Evolutionary conservation across 1,140 invertebrate genomes (phyloP).

Genomic region (Cydia splendana): DNA sequence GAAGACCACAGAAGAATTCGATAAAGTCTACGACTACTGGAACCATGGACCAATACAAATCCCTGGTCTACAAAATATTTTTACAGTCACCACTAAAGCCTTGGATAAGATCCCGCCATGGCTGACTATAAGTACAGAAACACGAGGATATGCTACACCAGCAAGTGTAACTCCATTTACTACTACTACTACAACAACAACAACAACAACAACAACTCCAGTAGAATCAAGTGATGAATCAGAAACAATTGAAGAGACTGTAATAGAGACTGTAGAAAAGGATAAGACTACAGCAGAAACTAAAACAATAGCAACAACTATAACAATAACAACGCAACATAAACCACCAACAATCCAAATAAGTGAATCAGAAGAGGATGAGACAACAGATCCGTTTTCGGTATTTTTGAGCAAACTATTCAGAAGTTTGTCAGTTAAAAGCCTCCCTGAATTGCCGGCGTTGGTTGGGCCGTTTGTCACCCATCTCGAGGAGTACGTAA

Average conservation of each 20-base stretch:
- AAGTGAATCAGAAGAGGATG: not conserved
- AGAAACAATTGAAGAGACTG: not conserved
- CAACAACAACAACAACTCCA: not conserved
- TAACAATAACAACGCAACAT: not conserved
- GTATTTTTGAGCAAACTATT: not conserved
- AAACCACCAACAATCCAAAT: not conserved
- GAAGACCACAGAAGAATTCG: not conserved
- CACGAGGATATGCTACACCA: not conserved
- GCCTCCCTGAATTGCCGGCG: not conserved
- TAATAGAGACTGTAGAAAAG: too few relatives aligned
- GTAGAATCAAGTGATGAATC: not conserved
- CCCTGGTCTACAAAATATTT: not conserved
- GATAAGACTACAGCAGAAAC: not conserved
- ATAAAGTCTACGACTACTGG: not conserved
- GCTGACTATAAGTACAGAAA: not conserved
- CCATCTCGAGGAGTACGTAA: not conserved
- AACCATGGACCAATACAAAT: not conserved
- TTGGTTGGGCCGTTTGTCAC: not conserved
- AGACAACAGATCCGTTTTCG: not conserved
- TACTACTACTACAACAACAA: not conserved
- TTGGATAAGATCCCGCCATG: not conserved
- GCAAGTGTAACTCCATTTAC: not conserved
- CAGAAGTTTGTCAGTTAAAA: not conserved
- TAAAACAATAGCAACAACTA: not conserved
- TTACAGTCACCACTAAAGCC: not conserved